A percentile compares a stretch with the other conserved stretches of the same genome.
Evolutionary conservation across 2,113 vertebrate genomes (phyloP).

Genomic region (Chrysemys picta): DNA sequence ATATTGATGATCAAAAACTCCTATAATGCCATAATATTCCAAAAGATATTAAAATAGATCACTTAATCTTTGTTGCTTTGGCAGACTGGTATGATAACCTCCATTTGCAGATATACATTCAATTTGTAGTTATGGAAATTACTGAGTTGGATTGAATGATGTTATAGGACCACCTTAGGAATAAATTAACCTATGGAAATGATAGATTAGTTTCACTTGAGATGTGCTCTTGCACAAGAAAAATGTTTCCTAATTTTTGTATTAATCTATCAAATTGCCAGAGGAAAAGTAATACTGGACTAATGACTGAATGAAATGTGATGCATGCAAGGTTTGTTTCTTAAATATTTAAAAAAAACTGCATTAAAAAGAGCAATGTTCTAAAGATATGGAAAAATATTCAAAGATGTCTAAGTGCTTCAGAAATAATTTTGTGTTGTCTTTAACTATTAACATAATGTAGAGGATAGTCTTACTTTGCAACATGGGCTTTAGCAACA

Average conservation of each 20-base stretch:
- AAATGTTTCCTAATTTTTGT: background rate
- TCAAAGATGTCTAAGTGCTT: background rate
- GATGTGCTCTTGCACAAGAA: background rate
- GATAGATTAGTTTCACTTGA: background rate
- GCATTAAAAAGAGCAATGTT: background rate
- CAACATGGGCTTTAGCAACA: background rate
- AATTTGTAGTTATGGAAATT: background rate
- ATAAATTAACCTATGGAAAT: constrained; percentile 19
- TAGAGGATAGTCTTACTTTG: background rate
- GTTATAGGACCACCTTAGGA: background rate
- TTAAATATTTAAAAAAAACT: background rate
- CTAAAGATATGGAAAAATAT: background rate
- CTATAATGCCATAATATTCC: background rate
- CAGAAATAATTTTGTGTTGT: background rate
- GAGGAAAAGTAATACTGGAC: constrained; percentile 1
- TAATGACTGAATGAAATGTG: background rate
- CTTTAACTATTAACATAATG: background rate
- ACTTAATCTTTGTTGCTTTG: background rate
- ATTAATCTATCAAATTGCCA: background rate
- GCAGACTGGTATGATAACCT: background rate
- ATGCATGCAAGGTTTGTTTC: background rate
- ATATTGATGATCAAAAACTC: background rate
- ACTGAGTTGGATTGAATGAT: background rate
- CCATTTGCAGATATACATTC: background rate
- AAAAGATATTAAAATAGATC: background rate